These are phyloP conservation scores for Heteronetta atricapilla DNA, from an alignment of 2,113 vertebrate species.

Conservation along the genomic window DNA sequence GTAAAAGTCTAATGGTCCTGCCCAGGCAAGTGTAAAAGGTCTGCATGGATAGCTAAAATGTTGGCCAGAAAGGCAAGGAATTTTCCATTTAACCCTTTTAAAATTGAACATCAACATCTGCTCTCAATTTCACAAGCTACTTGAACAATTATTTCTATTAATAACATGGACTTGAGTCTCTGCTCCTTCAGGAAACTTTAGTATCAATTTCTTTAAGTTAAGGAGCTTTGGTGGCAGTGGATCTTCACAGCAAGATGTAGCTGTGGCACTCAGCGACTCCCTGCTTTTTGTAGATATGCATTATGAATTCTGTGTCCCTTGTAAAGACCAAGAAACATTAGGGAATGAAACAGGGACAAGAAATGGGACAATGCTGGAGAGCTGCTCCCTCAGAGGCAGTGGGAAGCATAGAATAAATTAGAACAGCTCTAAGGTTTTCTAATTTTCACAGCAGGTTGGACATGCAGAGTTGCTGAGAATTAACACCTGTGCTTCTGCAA, in stretches of 20 bases:
- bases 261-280: neutral
- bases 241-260: neutral
- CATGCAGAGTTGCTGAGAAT: conserved; percentile 38
- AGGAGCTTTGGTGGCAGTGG: neutral
- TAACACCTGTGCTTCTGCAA: conserved; percentile 31
- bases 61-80: neutral
- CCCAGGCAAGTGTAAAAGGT: neutral
- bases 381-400: neutral
- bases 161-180: neutral
- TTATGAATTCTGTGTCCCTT: neutral
- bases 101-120: neutral
- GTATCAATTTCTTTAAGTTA: neutral
- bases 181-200: neutral
- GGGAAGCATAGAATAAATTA: conserved; percentile 36
- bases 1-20: neutral
- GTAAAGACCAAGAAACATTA: neutral
- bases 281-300: fast-evolving
- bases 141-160: neutral
- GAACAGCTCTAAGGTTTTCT: conserved; percentile 10
- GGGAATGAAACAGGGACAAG: neutral
- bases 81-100: neutral
- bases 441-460: conserved; percentile 53
- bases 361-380: neutral
- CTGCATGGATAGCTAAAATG: neutral
- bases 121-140: neutral